Evolutionary conservation across 2,888 invertebrate species (phyloP), one percentile per base, ranked within the genome.

Genomic region (Apodemia duryi): DNA sequence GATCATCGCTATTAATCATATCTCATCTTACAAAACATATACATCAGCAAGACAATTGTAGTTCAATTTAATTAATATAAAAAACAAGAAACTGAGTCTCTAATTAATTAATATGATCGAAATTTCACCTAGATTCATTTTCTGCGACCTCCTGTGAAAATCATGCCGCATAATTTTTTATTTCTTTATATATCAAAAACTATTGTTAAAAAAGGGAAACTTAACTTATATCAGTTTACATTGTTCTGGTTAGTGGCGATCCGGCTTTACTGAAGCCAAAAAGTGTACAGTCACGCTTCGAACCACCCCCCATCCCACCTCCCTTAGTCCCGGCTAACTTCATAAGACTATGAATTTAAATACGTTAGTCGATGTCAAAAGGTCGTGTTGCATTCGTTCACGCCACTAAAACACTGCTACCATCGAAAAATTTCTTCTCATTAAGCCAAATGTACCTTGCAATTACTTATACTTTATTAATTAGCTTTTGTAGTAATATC

Each of bases 341-440:
- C 88, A 91, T 91, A 91, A 91, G 89, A 89, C 90, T 89, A 91
- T 91, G 91, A 91, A 90, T 91, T 91, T 91, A 91, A 91, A 91
- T 91, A 91, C 90, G 88, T 89, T 90, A 88, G 84, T 81, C 85
- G 88, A 86, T 89, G 90, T 89, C 90, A 89, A 90, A 89, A 88
- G 86, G 87, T 85, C 79, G 79, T 77, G 84, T 82, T 86, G 85
- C 86, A 82, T 80, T 79, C 76, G 77, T 76, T 78, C 72, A 73
- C 70, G 66, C 65, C 32, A 52, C 32, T 85, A 86, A 84, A 79
- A 83, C 84, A 77, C 38, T 73, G 74, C 76, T 29, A 29, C 29
- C 1, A 46, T 46, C 3, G 13, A 13, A 11, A 11, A 46, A 2
- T 11, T 46, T 46, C 46, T 11, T 46, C 13, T 41, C 6, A 7